Conservation (phyloP, 2,113 vertebrate genomes). For the Leucosticte australis region DNA sequence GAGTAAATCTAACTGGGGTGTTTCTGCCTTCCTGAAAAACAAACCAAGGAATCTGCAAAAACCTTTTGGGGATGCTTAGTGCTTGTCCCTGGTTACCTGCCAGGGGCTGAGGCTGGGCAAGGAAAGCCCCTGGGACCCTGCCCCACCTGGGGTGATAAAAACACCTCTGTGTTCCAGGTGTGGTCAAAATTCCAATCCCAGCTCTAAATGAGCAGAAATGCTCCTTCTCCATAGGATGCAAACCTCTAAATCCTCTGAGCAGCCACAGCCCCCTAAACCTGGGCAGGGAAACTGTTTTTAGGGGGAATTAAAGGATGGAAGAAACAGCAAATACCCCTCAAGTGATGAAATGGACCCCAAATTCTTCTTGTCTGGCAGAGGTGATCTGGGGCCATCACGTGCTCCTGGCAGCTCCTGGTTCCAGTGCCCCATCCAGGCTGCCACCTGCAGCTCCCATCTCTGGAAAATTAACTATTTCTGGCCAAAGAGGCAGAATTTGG, state of each 20-base stretch:
- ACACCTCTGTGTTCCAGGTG: not conserved
- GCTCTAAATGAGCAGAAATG: not conserved
- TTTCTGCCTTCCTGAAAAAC: not conserved
- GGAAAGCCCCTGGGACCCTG: not conserved
- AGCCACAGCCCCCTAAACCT: not conserved
- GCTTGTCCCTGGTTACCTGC: not conserved
- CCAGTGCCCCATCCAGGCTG: not conserved
- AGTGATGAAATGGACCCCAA: rapidly evolving
- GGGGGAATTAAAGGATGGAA: not conserved
- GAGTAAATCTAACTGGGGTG: not conserved
- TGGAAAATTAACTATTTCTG: not conserved
- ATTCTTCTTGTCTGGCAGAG: not conserved
- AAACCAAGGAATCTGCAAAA: not conserved
- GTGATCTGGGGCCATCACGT: rapidly evolving
- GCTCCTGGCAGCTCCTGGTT: not conserved
- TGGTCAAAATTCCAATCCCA: not conserved
- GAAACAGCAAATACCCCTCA: not conserved
- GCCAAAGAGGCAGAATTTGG: not conserved
- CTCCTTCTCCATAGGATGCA: not conserved
- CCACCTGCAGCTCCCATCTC: rapidly evolving
- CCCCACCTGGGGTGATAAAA: rapidly evolving
- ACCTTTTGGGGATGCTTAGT: not conserved
- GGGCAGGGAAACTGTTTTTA: not conserved
- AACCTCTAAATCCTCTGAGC: not conserved
- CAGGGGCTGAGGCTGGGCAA: not conserved